A percentile compares a stretch with the other conserved stretches of the same genome.
Evolutionary conservation across 2,888 invertebrate species (phyloP).

Genomic region (Ametastegia equiseti): DNA sequence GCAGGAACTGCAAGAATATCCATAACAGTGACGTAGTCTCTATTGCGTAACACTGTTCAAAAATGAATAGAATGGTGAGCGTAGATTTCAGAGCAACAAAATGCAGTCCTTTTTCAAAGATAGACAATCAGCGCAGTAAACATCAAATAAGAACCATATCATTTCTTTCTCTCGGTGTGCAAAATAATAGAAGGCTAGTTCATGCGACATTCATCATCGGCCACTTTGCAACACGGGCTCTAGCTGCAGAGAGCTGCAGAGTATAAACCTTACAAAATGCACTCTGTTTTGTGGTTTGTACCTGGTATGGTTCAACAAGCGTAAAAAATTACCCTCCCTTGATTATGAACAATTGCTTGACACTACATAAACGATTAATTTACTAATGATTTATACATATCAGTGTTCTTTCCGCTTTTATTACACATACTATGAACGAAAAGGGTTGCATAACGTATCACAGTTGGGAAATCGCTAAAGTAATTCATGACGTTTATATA

Average conservation of each 20-base stretch:
- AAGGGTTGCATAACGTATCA: constrained; percentile 38
- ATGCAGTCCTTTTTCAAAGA: background rate
- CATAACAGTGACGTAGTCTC: too few species aligned
- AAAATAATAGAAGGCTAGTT: too few species aligned
- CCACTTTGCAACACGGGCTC: background rate
- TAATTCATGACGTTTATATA: constrained; percentile 2
- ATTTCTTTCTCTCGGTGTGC: background rate
- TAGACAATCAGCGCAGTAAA: background rate
- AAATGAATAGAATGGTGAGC: too few species aligned
- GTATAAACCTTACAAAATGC: background rate
- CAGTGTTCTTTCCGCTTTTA: background rate
- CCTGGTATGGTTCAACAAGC: background rate
- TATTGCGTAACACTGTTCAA: too few species aligned
- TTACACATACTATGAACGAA: constrained; percentile 42
- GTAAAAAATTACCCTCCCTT: background rate
- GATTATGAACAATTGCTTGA: background rate
- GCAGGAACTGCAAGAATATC: too few species aligned
- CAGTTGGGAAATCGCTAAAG: constrained; percentile 45
- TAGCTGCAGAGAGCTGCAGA: background rate
- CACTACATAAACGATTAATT: background rate
- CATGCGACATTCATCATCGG: too few species aligned
- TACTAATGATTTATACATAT: background rate
- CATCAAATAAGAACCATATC: background rate
- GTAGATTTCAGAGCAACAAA: too few species aligned
- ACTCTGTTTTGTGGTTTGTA: background rate